These are phyloP conservation scores for Cetoscarus ocellatus DNA, from an alignment of 2,797 vertebrate species.

Conservation along the genomic window DNA sequence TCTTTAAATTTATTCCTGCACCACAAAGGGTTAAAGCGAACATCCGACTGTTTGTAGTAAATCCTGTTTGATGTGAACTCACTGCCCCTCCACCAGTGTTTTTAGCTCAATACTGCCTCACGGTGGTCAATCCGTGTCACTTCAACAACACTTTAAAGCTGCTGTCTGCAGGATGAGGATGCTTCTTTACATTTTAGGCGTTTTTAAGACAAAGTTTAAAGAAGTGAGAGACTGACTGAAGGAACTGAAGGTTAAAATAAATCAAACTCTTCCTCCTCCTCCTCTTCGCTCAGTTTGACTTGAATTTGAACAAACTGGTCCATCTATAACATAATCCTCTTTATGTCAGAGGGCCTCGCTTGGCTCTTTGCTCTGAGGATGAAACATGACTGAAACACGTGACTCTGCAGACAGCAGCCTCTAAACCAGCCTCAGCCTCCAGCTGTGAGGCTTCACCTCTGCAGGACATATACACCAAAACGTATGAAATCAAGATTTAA, in stretches of 20 bases:
- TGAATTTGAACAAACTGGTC: slow-evolving; percentile 1
- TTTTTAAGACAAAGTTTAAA: background rate
- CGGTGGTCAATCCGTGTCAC: slow-evolving; percentile 8
- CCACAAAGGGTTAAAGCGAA: slow-evolving; percentile 50
- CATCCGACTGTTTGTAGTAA: slow-evolving; percentile 7
- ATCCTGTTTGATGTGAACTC: slow-evolving; percentile 39
- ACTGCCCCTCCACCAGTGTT: background rate
- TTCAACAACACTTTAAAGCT: background rate
- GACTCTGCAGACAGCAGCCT: slow-evolving; percentile 24
- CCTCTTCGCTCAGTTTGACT: background rate
- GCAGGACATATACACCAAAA: background rate
- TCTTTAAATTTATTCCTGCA: background rate
- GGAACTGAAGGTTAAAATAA: background rate
- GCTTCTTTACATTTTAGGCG: too few relatives aligned
- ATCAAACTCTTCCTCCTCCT: accelerated
- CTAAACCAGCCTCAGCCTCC: background rate
- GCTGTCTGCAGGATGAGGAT: background rate
- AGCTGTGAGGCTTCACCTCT: background rate
- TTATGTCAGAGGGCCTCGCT: slow-evolving; percentile 24
- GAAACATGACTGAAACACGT: slow-evolving; percentile 22
- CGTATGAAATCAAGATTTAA: background rate
- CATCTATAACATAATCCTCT: slow-evolving; percentile 47
- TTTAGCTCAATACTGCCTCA: slow-evolving; percentile 42
- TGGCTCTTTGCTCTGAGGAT: slow-evolving; percentile 22
- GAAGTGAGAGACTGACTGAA: too few relatives aligned